Base-by-base conservation (phyloP, 2,797 vertebrate genomes). In the Micromesistius poutassou region DNA sequence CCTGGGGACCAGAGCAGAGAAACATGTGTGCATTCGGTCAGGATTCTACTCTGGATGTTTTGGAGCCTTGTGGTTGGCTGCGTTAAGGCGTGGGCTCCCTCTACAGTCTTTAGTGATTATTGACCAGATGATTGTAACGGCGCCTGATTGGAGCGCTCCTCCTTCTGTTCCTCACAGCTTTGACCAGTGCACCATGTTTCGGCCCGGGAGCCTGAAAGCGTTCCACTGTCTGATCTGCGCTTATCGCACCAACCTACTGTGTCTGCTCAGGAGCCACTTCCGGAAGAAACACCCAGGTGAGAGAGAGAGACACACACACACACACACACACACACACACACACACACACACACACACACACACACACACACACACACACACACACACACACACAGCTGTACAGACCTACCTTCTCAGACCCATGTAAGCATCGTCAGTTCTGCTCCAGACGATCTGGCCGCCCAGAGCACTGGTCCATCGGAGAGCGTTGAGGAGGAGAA, bases 201-300 rank as follows among this genome's bases (percentile, higher is more conserved):
- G 87, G 81, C 1, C 81, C 3, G 87, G 90, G 35, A 89, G 80
- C 1, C 0, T 62, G 0, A 86, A 80, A 75, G 89, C 89, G 74
- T 92, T 87, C 80, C 75, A 68, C 0, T 93, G 93, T 46, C 68
- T 30, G 12, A 71, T 87, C 74, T 93, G 93, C n/a, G 13, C 77
- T 7, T 93, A 87, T 80, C 86, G 88, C 62, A 90, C 91, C 0
- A 84, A 79, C 0, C 31, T 88, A n/a, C 35, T 89, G 74, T 83
- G 55, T 9, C 81, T 93, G 42, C 82, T 81, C 84, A 90, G n/a
- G 78, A 79, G 77, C 70, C 93, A 92, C 77, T 82, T 93, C 4
- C 74, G 85, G 25, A 92, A 83, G 78, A 84, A 77, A 2, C 93
- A 93, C 84, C 30, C 50, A 72, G 81, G 92, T 93, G 33, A 89